These are phyloP conservation scores for Myotis yumanensis DNA, from an alignment of 2,113 vertebrate genomes.

Conservation along the genomic window DNA sequence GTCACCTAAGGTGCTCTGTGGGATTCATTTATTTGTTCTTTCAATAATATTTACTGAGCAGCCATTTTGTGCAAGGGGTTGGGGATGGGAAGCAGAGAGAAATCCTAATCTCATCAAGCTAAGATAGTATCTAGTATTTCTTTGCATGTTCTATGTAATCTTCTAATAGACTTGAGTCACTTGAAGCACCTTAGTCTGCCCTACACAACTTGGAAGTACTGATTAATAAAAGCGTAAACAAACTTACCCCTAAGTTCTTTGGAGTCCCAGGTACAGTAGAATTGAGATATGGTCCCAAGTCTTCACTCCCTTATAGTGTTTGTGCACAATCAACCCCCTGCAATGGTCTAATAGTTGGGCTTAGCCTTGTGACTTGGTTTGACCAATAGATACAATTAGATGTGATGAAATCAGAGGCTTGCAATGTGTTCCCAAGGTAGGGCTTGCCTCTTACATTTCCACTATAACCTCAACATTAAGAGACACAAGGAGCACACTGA, in stretches of 20 bases:
- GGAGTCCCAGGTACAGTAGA: background rate
- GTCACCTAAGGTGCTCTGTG: background rate
- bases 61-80: background rate
- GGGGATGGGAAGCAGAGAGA: too few species aligned
- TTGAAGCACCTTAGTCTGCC: background rate
- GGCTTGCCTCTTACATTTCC: background rate
- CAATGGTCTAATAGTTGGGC: background rate
- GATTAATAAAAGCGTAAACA: background rate
- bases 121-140: background rate
- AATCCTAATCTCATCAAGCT: background rate
- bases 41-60: background rate
- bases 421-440: background rate
- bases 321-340: background rate
- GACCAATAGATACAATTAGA: background rate
- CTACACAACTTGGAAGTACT: background rate
- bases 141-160: background rate
- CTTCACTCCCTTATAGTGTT: background rate
- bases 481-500: background rate
- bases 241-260: background rate
- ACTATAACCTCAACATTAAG: background rate
- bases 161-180: background rate
- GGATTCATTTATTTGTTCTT: background rate
- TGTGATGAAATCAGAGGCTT: background rate
- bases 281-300: background rate
- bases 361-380: background rate